These are phyloP conservation scores for Hypocryptadius cinnamomeus DNA, from an alignment of 2,113 vertebrate species.

Conservation along the genomic window DNA sequence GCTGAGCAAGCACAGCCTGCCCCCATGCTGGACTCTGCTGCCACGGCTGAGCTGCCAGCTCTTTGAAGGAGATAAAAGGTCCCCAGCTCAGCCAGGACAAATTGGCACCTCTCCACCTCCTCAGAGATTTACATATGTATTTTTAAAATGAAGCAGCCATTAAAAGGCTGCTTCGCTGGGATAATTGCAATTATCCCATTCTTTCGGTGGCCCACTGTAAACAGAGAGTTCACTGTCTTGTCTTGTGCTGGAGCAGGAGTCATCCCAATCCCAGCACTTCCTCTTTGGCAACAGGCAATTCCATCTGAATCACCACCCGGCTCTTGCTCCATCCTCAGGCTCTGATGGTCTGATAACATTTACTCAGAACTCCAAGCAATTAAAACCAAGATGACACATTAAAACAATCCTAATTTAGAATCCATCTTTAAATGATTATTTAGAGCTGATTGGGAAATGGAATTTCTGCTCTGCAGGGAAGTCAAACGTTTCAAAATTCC, in stretches of 20 bases:
- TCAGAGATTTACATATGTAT: background rate
- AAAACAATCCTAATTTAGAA: background rate
- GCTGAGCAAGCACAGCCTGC: background rate
- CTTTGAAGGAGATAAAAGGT: constrained; percentile 23
- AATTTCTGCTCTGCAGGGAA: constrained; percentile 42
- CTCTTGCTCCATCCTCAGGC: constrained; percentile 36
- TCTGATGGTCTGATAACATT: constrained; percentile 48
- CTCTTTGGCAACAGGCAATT: constrained; percentile 26
- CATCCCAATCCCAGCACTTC: constrained; percentile 44
- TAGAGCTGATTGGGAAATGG: constrained; percentile 30
- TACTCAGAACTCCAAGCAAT: background rate
- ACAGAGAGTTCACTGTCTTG: constrained; percentile 63
- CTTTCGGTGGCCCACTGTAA: constrained; percentile 49
- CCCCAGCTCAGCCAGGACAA: background rate
- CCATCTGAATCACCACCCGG: constrained; percentile 24
- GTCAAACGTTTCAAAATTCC: background rate
- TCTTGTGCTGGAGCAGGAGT: constrained; percentile 25
- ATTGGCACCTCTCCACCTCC: constrained; percentile 13
- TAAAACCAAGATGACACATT: constrained; percentile 35
- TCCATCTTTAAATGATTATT: constrained; percentile 37
- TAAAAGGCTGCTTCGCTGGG: background rate
- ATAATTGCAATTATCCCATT: constrained; percentile 63
- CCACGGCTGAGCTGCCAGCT: background rate
- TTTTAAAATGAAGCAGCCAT: background rate
- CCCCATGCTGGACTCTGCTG: background rate